Evolutionary conservation across 2,888 invertebrate species (phyloP), one percentile per base, ranked within the genome.

Genomic region (Sycophila texana): DNA sequence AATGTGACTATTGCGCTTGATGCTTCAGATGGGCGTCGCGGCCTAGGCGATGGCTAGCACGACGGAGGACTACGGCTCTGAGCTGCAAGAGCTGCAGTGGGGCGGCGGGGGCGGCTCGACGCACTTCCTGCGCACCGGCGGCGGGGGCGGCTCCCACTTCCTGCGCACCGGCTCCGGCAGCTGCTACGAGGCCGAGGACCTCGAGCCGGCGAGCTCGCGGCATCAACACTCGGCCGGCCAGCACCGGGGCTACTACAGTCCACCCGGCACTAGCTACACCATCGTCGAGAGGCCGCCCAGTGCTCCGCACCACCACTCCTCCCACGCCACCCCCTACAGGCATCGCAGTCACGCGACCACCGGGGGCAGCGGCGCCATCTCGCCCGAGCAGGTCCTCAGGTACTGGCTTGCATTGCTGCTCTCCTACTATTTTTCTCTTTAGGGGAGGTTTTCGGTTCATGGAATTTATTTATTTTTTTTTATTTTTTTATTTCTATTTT

Each of bases 251-350:
- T 96, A 96, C 91, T 96, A 96, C 91, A 96, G 96, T 83, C 96
- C 96, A 77, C 96, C 96, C 47, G 96, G 96, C 82, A 96, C 96
- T 84, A 96, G 96, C 79, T 96, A 96, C 91, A 96, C 96, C 87
- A 96, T 96, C 90, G 95, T 96, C 87, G 96, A 96, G 91, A 92
- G 96, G 82, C 95, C 95, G 82, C 94, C 94, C 83, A 94, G 94
- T 85, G 94, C 94, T 67, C 94, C 94, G 84, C 94, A 94, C 87
- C 94, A 94, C 86, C 94, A 94, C 90, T 92, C 92, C 74, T 93
- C 95, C 85, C 81, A 89, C 66, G 88, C 90, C 55, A 89, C 89
- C 5, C 90, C 90, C 49, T 89, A 90, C 83, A 87, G 89, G 82
- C 89, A 87, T 81, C 83, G 87, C 51, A 82, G 84, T 57, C 87